Evolutionary conservation across 2,797 vertebrate genomes (phyloP), one percentile per base, ranked within the genome.

Genomic region (Alosa sapidissima): DNA sequence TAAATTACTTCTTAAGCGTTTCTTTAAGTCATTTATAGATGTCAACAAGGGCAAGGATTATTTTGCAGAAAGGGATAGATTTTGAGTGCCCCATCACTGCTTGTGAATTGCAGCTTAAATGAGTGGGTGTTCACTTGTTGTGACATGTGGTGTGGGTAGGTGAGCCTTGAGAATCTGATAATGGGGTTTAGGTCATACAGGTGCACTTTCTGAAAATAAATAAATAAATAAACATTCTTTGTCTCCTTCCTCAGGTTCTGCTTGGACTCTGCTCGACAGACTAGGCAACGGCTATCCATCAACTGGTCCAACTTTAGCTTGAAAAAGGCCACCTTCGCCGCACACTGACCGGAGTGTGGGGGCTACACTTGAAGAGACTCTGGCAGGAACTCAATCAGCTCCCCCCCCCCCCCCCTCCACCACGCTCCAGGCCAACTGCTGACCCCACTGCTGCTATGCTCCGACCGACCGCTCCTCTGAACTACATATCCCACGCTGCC

Each of bases 271-370:
- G 98, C 98, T 45, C 96, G 98, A 87, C 98, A 99, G 95, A 99
- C 97, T 11, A 97, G 97, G 86, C 98, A 99, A 86, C 96, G 98
- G 90, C 96, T 99, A 88, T 99, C 98, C 88, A 97, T 99, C 96
- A 99, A 99, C 96, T 99, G 98, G 98, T 98, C 98, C 92, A 99
- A 99, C 93, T 99, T 99, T 93, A 99, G 97, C 93, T 95, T 99
- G 96, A 99, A 99, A 95, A 99, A 99, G 93, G 96, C 97, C 85
- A 98, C 97, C 51, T 99, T 96, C 90, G 98, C 97, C 91, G 97
- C 97, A 92, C 98, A 99, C 92, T 99, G 96, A 98, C 89, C 84
- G 86, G 89, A 81, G 88, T 87, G 58, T n/a, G 13, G 58, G 58
- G 58, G n/a, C 58, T 6, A 86, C 28, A 82, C 21, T 60, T 65